Percentiles rank a stretch among this genome's conserved stretches.
Evolutionary conservation across 2,797 vertebrate species (phyloP).

Genomic region (Pangasius mekongensis): DNA sequence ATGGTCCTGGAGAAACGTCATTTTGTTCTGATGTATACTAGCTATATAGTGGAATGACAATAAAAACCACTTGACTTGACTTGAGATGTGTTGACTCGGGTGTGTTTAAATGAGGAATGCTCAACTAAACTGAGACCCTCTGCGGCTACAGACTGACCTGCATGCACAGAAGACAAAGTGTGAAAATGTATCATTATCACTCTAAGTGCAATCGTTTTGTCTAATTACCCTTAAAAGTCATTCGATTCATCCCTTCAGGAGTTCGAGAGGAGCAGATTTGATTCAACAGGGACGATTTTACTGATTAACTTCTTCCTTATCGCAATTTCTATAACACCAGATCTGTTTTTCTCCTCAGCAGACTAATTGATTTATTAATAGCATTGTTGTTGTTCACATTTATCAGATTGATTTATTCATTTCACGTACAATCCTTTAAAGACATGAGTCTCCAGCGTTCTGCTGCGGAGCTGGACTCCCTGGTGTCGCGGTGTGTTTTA

Average conservation of each 20-base stretch:
- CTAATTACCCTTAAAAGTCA: neutral
- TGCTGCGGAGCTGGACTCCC: constrained; percentile 6
- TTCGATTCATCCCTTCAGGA: neutral
- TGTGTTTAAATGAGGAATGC: neutral
- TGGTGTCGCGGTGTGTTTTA: constrained; percentile 28
- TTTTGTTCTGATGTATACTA: too few species aligned
- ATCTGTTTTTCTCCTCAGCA: neutral
- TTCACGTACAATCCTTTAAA: neutral
- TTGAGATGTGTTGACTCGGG: neutral
- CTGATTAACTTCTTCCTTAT: neutral
- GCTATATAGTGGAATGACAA: too few species aligned
- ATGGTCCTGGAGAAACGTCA: too few species aligned
- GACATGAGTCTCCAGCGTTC: neutral
- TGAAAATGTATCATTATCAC: neutral
- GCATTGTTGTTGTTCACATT: neutral
- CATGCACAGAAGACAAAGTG: neutral
- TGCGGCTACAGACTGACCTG: neutral
- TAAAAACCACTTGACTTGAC: too few species aligned
- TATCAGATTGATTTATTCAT: too few species aligned
- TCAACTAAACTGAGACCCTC: neutral
- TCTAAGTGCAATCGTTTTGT: neutral
- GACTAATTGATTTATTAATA: neutral
- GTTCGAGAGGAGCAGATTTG: neutral
- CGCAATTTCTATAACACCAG: neutral
- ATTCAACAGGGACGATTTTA: neutral